Evolutionary conservation across 92 coral and sea anemone genomes (phyloP), one percentile per base, ranked within the genome.

Genomic region (Heteractis magnifica): DNA sequence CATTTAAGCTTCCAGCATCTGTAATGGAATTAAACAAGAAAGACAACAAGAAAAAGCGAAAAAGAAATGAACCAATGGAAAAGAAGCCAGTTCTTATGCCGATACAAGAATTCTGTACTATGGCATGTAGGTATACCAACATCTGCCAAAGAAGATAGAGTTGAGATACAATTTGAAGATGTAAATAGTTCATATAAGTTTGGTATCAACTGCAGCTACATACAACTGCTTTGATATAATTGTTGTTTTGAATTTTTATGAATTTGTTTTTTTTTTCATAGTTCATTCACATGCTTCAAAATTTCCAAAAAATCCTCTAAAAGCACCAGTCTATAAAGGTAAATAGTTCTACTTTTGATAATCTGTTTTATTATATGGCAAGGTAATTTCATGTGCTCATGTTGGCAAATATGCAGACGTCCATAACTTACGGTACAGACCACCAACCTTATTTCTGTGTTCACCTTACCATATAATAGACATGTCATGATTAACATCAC

Each of bases 201-300:
- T 55, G 44, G 44, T 34, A 34, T 34, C 44, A 34, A 34, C 3
- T 34, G 44, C 3, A 34, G 44, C 44, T 34, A 34, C 3, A 34
- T 34, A 34, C 3, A 34, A 34, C 3, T 34, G 44, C 1, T 34
- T 50, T 41, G 21, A 81, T 14, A 51, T 19, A 3, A 59, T 71
- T 41, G 44, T 78, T 78, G 5, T 10, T 10, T 18, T 23, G n/a
- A 14, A 44, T 71, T 15, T 15, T 34, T 34, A 19, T 44, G 16
- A 49, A 26, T 34, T 71, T 52, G 4, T 3, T 71, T 82, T 3
- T 71, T 82, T 53, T 51, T 62, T n/a, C 20, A 10, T 79, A 95
- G 98, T 90, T 87, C 90, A 95, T 90, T 95, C 98, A 5, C 98
- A 94, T 86, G 92, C 95, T 56, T 88, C 93, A 49, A 94, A 95